Conservation (phyloP, 2,113 vertebrate species). For the Polypterus senegalus region DNA sequence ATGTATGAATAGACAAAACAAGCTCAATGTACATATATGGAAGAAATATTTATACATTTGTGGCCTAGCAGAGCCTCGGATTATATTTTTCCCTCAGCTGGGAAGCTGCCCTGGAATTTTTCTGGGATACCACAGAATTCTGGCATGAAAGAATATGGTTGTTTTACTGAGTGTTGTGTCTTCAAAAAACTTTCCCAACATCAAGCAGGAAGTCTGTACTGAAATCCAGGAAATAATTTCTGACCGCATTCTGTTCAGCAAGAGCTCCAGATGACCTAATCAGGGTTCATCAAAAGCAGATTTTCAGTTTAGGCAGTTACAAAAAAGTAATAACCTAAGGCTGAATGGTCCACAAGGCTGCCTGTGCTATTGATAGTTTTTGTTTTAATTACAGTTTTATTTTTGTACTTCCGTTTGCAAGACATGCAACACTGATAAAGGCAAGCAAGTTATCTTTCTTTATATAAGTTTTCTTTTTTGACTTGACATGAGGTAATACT, state of each 20-base stretch:
- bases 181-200: constrained; percentile 24
- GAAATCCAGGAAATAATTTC: constrained; percentile 25
- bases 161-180: constrained; percentile 13
- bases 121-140: constrained; percentile 14
- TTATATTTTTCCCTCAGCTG: constrained; percentile 2
- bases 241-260: constrained; percentile 11
- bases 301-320: background rate
- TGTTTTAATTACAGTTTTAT: background rate
- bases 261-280: constrained; percentile 19
- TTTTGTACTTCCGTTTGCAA: background rate
- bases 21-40: constrained; percentile 14
- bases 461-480: background rate
- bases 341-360: background rate
- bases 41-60: constrained; percentile 22
- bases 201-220: constrained; percentile 20
- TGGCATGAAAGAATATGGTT: constrained; percentile 14
- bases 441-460: background rate
- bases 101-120: background rate
- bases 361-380: constrained; percentile 2
- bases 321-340: background rate
- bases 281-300: constrained; percentile 1
- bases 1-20: too few species aligned
- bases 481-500: background rate
- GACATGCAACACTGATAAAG: background rate
- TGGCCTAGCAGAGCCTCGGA: constrained; percentile 5